A percentile compares a stretch with the other conserved stretches of the same genome.
These are phyloP conservation scores for Spilosoma lubricipeda DNA, from an alignment of 2,888 invertebrate genomes.

Conservation along the genomic window DNA sequence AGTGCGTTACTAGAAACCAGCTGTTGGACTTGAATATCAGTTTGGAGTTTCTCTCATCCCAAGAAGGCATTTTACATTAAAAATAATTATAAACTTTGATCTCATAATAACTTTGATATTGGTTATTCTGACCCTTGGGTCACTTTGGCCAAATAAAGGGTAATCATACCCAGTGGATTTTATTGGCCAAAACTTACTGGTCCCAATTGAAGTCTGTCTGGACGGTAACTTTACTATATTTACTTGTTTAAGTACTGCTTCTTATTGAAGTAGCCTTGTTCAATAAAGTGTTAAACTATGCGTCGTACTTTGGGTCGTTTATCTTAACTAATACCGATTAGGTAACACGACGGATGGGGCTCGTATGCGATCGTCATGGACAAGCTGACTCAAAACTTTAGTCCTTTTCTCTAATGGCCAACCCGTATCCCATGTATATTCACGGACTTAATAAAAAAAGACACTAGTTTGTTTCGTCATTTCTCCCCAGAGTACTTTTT, in stretches of 20 bases:
- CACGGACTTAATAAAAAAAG: too few species aligned
- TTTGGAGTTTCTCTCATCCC: background rate
- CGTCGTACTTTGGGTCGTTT: too few species aligned
- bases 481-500: too few species aligned
- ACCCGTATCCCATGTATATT: too few species aligned
- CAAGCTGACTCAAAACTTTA: too few species aligned
- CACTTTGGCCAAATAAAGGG: constrained; percentile 27
- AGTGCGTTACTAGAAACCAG: background rate
- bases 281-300: background rate
- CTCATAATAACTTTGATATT: constrained; percentile 11
- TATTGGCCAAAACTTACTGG: constrained; percentile 34
- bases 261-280: constrained; percentile 7
- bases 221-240: constrained; percentile 20
- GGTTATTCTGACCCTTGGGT: constrained; percentile 4
- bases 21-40: background rate
- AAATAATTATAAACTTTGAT: constrained; percentile 14
- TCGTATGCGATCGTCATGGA: too few species aligned
- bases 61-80: background rate
- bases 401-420: too few species aligned
- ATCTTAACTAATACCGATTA: too few species aligned
- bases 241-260: constrained; percentile 13
- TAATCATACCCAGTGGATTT: constrained; percentile 31
- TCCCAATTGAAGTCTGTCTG: constrained; percentile 32
- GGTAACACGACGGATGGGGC: background rate
- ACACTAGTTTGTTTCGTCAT: too few species aligned